Percentiles rank a stretch among this genome's conserved stretches.
Conservation (phyloP, 2,797 vertebrate genomes). For the Galagoides demidoff region DNA sequence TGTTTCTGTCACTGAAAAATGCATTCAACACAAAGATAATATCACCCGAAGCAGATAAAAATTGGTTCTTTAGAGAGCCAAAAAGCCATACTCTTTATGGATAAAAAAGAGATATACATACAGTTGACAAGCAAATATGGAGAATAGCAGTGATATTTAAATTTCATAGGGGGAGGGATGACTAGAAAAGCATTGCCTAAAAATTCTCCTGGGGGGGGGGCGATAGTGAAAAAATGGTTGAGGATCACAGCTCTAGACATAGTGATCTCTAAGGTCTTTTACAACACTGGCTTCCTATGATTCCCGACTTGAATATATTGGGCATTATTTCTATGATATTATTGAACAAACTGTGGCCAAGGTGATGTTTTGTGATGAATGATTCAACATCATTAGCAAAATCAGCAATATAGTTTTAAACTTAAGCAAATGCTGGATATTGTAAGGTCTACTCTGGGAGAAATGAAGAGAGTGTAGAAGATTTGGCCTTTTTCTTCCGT, state of each 20-base stretch:
- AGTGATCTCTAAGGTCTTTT: not conserved
- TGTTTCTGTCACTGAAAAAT: constrained; percentile 5
- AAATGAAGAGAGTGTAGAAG: not conserved
- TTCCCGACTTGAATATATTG: not conserved
- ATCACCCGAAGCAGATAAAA: not conserved
- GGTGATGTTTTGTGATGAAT: not conserved
- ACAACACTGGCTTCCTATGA: not conserved
- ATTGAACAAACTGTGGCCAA: constrained; percentile 5
- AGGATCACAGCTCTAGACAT: not conserved
- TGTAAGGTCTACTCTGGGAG: not conserved
- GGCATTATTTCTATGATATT: not conserved
- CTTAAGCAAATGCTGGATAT: not conserved
- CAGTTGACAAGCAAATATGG: not conserved
- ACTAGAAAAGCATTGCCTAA: not conserved
- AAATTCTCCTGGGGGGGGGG: not conserved
- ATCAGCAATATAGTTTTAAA: not conserved
- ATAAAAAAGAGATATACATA: not conserved
- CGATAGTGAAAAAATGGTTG: not conserved
- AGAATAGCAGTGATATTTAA: not conserved
- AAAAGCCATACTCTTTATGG: not conserved
- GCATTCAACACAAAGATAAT: not conserved
- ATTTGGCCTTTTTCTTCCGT: not conserved
- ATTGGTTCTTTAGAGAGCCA: not conserved
- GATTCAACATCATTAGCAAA: not conserved
- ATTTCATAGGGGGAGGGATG: not conserved